phyloP scores from a whole-genome alignment of 92 coral and sea anemone genomes.

The Pocillopora grandis region DNA sequence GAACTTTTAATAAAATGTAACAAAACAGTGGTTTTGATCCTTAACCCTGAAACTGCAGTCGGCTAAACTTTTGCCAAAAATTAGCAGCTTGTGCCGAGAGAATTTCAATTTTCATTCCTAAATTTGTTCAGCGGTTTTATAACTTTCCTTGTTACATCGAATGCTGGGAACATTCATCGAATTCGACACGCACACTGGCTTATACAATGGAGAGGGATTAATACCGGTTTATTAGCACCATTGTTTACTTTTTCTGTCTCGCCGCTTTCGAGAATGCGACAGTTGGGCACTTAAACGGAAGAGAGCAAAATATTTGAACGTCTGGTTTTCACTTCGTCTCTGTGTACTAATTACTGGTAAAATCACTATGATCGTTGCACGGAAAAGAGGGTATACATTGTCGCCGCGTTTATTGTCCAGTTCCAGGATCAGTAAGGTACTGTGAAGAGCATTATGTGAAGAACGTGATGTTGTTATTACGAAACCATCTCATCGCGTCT shows the following conservation, averaged over 20 bases:
- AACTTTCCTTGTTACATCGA: not conserved
- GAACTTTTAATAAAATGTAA: not conserved
- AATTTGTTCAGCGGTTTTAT: not conserved
- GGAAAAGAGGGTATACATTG: not conserved
- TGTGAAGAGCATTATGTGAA: no score
- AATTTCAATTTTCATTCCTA: not conserved
- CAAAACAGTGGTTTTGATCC: not conserved
- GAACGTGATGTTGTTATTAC: no score
- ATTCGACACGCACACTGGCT: not conserved
- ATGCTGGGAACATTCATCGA: not conserved
- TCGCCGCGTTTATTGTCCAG: not conserved
- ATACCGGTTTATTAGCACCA: constrained; percentile 8
- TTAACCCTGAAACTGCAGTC: no score
- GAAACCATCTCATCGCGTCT: no score
- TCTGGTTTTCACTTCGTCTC: not conserved
- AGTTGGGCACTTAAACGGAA: not conserved
- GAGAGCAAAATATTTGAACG: not conserved
- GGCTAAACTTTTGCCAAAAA: no score
- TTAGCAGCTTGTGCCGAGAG: not conserved
- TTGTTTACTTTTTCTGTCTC: not conserved
- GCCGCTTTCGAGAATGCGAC: constrained; percentile 4
- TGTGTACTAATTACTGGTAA: no score
- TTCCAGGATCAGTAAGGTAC: no score
- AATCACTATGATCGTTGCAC: not conserved
- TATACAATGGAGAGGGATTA: constrained; percentile 10